These are phyloP conservation scores for Phrynocephalus vlangalii DNA, from an alignment of 2,797 vertebrate genomes.

Conservation along the genomic window DNA sequence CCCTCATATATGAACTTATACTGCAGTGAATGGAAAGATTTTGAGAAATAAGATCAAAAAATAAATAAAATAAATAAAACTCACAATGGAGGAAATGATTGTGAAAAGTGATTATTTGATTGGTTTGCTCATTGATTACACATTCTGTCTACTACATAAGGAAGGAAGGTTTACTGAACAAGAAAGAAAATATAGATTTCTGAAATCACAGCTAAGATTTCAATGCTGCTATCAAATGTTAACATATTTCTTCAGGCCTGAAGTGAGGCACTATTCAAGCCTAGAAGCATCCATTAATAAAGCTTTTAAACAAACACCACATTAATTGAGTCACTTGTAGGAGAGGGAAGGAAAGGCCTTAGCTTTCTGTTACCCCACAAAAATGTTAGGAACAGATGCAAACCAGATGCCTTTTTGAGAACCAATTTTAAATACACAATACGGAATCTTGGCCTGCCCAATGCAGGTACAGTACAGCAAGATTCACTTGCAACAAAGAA, in stretches of 20 bases:
- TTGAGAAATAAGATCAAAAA: neutral
- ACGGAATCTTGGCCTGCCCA: neutral
- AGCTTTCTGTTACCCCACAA: slow-evolving; percentile 41
- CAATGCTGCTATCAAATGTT: slow-evolving; percentile 20
- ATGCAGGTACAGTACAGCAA: slow-evolving; percentile 13
- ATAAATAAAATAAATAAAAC: neutral
- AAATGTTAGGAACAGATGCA: slow-evolving; percentile 31
- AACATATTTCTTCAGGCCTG: slow-evolving; percentile 13
- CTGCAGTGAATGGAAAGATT: neutral
- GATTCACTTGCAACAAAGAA: slow-evolving; percentile 44
- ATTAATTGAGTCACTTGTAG: slow-evolving; percentile 43
- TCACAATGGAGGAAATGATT: slow-evolving; percentile 18
- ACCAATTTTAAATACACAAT: slow-evolving; percentile 10
- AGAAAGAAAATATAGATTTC: neutral
- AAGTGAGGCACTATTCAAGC: slow-evolving; percentile 26
- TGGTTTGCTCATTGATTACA: slow-evolving; percentile 32
- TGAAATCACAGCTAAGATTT: neutral
- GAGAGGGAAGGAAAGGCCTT: slow-evolving; percentile 6
- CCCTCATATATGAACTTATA: slow-evolving; percentile 1
- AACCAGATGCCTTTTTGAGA: neutral
- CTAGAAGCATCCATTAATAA: slow-evolving; percentile 28
- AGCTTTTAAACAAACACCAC: slow-evolving; percentile 47
- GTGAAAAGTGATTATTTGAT: slow-evolving; percentile 28
- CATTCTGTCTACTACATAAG: slow-evolving; percentile 18
- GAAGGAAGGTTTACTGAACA: neutral